Conservation (phyloP, 2,888 invertebrate genomes). For the Phasia obesa region DNA sequence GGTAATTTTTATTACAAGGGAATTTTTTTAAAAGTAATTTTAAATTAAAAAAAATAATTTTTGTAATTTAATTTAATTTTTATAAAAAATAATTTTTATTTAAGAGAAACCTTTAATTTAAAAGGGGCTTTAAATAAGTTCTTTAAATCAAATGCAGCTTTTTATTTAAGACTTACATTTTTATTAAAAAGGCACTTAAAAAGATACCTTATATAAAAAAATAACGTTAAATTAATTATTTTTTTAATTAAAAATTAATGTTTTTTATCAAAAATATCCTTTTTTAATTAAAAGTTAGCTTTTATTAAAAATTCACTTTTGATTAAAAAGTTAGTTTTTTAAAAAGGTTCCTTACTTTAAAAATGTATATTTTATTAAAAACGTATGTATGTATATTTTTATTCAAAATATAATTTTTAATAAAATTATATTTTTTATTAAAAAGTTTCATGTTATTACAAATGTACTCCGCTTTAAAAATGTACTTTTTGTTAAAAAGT, state of each 20-base stretch:
- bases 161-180: neutral
- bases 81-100: neutral
- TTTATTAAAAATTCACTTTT: neutral
- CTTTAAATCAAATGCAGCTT: too few relatives aligned
- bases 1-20: too few relatives aligned
- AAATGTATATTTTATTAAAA: too few relatives aligned
- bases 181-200: neutral
- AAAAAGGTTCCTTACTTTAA: too few relatives aligned
- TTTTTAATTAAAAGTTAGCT: neutral
- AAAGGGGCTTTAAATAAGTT: too few relatives aligned
- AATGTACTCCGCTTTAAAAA: too few relatives aligned
- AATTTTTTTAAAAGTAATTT: too few relatives aligned
- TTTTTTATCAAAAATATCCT: neutral
- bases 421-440: neutral
- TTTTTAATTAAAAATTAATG: neutral
- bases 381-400: too few relatives aligned
- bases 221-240: neutral
- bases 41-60: too few relatives aligned
- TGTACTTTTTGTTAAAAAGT: neutral
- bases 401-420: too few relatives aligned
- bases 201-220: neutral
- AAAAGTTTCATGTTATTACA: neutral
- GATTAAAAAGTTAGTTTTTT: neutral
- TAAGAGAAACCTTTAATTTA: neutral
- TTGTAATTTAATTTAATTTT: too few relatives aligned